A percentile compares a stretch with the other conserved stretches of the same genome.
Evolutionary conservation across 2,113 vertebrate genomes (phyloP).

Genomic region (Parotia lawesii): DNA sequence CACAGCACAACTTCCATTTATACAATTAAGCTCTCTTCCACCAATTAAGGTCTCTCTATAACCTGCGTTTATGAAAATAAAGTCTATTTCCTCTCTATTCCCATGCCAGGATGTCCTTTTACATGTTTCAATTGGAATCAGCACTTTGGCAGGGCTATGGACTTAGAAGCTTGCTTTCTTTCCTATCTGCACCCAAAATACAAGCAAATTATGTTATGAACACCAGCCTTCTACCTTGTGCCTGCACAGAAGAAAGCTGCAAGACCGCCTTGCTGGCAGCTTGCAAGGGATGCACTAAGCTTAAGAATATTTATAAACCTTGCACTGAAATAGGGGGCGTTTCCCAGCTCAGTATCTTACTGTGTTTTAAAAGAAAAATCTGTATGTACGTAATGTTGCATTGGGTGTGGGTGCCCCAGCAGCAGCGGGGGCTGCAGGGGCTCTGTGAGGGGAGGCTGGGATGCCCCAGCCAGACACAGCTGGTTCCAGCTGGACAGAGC

Average conservation of each 20-base stretch:
- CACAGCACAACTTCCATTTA: background rate
- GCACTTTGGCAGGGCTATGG: background rate
- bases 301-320: background rate
- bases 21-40: background rate
- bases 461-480: fast-evolving
- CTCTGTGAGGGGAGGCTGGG: fast-evolving
- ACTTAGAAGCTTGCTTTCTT: background rate
- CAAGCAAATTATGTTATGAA: background rate
- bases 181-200: background rate
- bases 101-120: background rate
- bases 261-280: background rate
- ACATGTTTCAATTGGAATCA: background rate
- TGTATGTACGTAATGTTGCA: fast-evolving
- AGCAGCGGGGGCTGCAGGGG: fast-evolving
- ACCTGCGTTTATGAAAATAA: background rate
- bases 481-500: fast-evolving
- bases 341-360: background rate
- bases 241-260: background rate
- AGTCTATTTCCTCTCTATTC: background rate
- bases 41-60: background rate
- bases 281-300: background rate
- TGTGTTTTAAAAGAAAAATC: background rate
- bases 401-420: background rate
- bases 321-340: background rate
- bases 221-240: background rate